Base-by-base conservation (phyloP, 2,888 invertebrate species). In the Pollenia amentaria region DNA sequence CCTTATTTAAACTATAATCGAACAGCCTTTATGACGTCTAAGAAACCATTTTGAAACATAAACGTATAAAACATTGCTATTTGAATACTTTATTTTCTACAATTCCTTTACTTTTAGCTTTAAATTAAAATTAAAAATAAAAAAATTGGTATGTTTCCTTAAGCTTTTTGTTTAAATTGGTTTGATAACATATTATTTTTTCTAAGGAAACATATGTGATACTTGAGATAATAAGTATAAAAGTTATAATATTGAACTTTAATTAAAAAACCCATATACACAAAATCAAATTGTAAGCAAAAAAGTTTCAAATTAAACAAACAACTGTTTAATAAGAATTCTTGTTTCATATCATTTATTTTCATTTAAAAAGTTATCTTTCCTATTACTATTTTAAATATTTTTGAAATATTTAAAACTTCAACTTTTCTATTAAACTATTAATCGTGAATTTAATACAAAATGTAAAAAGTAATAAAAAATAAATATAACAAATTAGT, bases 211-310 rank as follows among this genome's bases (percentile, higher is more conserved):
- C 91, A 90, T 90, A 92, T 91, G 91, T 91, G 91, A 91, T 91
- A 91, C 88, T 84, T 91, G 91, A 91, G 92, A 91, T 91, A 91
- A 91, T 92, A 91, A 91, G 90, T 86, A 89, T 90, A 89, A 89
- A 89, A 85, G 53, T 76, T 55, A 76, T 82, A 87, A 40, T 40
- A 75, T 60, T 69, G 16, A 65, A 77, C 67, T 84, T 83, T 84
- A 84, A 16, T 60, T 12, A 73, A 65, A 64, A 64, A 42, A 69
- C 51, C 53, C 57, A 3, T 11, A 69, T 51, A 85, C 65, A 79
- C 53, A 64, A 75, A 80, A 72, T 70, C 69, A 83, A 82, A 85
- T 55, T 57, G 55, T 62, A 73, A 60, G 53, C 67, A 51, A 51
- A 10, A 76, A 79, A 21, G 38, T 29, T 48, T 64, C 18, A 82